Evolutionary conservation across 2,797 vertebrate species (phyloP).

Genomic region (Simalia tracyae): DNA sequence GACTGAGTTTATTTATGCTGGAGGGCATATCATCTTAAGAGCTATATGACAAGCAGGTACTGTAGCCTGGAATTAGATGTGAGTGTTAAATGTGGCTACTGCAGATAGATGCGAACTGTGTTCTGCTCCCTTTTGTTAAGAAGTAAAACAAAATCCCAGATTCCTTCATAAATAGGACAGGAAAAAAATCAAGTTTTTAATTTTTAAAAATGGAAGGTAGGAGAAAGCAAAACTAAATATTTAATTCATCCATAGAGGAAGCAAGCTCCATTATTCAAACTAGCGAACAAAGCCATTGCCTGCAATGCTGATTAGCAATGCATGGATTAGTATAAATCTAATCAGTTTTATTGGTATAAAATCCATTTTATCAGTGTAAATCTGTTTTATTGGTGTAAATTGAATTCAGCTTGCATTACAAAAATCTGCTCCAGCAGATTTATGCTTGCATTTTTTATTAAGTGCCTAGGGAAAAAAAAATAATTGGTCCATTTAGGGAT

Average conservation of each 20-base stretch:
- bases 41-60: background rate
- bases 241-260: background rate
- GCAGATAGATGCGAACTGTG: background rate
- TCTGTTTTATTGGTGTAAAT: background rate
- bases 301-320: background rate
- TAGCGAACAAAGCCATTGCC: background rate
- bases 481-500: background rate
- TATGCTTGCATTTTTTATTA: background rate
- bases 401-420: background rate
- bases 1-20: background rate
- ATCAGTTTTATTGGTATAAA: background rate
- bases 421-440: background rate
- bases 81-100: background rate
- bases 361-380: background rate
- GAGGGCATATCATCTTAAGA: background rate
- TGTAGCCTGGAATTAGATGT: background rate
- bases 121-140: background rate
- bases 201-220: background rate
- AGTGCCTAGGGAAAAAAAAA: background rate
- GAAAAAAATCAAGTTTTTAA: background rate
- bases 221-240: background rate
- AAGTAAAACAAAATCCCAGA: background rate
- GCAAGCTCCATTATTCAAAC: background rate
- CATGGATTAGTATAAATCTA: background rate
- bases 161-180: background rate